phyloP scores from a whole-genome alignment of 2,797 vertebrate species.

The Bovichtus diacanthus region DNA sequence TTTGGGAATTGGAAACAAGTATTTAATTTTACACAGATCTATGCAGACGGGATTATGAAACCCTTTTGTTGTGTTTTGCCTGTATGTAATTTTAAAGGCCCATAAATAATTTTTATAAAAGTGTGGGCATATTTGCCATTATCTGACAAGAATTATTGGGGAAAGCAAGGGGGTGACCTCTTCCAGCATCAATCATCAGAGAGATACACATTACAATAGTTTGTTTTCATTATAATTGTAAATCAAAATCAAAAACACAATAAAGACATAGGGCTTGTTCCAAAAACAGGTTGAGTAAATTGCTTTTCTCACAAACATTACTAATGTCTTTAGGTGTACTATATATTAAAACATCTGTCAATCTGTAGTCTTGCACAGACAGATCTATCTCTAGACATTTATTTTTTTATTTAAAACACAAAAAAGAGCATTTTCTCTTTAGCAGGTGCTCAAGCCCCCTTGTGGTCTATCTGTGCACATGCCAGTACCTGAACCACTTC shows the following conservation, averaged over 20 bases:
- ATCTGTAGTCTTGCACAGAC: no score
- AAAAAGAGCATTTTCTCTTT: no score
- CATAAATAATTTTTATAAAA: background rate
- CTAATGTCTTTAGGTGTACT: background rate
- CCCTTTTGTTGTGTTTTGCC: background rate
- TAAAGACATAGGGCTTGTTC: no score
- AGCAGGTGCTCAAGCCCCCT: no score
- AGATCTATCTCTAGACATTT: no score
- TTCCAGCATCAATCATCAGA: background rate
- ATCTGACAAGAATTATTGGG: background rate
- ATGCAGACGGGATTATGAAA: background rate
- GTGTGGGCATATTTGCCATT: background rate
- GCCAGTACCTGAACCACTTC: no score
- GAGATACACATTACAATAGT: background rate
- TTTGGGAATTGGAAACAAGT: background rate
- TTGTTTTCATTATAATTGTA: background rate
- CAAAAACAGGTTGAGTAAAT: no score
- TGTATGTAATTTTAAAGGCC: background rate
- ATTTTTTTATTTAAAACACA: no score
- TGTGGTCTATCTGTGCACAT: no score
- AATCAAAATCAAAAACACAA: background rate
- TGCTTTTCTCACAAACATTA: background rate
- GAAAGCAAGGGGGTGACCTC: background rate
- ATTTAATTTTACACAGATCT: background rate
- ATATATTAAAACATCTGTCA: background rate